Base-by-base conservation (phyloP, 2,888 invertebrate genomes). In the Eupithecia dodoneata region DNA sequence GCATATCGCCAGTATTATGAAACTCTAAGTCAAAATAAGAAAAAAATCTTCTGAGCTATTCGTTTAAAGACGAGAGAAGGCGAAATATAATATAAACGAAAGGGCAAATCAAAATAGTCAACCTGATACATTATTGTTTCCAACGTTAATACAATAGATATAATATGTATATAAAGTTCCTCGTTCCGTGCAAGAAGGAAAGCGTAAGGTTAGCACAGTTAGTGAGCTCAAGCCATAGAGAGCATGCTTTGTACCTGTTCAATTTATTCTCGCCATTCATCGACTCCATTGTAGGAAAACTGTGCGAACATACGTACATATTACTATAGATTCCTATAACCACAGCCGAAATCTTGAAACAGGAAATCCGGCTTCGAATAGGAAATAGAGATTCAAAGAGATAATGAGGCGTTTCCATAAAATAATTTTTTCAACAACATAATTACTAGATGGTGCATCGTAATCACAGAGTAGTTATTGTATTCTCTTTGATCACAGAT, bases 181-280 rank as follows among this genome's bases (percentile, higher is more conserved):
- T n/a, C 59, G 71, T 73, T 75, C 75, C 78, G 83, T 83, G 83
- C 81, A 82, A 78, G 71, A 78, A 59, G 72, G 71, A 72, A 81
- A 81, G 81, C 80, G 52, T 78, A 88, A 87, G 88, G 90, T 90
- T 90, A 90, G 89, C 81, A 79, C 77, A 83, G 82, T 80, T 81
- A 87, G 88, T 87, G 85, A 85, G 85, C 88, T 89, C 85, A 90
- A 90, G 86, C 81, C 45, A 78, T 76, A 75, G 73, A 76, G 55
- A 86, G 86, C 88, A 87, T 87, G 87, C 97, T 97, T 82, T 97
- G 67, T 95, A 95, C 95, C 95, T 95, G 95, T 95, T 95, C 86
- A 95, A 94, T 85, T 94, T 95, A 95, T 95, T 94, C 88, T 95
- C 95, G 87, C 95, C 95, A 87, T 95, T 95, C 89, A 95, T 86